A percentile compares a stretch with the other conserved stretches of the same genome.
phyloP scores from a whole-genome alignment of 2,888 invertebrate genomes.

The Sinodicranocentrus sp. region DNA sequence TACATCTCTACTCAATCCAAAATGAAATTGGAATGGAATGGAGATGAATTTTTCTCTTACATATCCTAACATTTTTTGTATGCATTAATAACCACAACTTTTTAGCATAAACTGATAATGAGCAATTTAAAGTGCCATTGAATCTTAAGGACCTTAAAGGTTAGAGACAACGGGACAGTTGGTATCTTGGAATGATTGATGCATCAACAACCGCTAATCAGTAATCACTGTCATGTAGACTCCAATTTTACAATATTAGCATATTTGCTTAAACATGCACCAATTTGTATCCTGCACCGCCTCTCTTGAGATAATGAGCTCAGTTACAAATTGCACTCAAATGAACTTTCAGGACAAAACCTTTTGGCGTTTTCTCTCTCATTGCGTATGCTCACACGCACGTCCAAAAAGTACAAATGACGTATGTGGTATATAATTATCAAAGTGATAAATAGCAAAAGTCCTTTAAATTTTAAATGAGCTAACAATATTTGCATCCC shows the following conservation, averaged over 20 bases:
- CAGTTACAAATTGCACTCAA: background rate
- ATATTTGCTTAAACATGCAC: background rate
- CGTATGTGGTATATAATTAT: slow-evolving; percentile 48
- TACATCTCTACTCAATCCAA: background rate
- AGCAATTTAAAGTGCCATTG: background rate
- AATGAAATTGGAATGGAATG: background rate
- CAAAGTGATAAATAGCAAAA: slow-evolving; percentile 24
- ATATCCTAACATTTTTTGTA: too few relatives aligned
- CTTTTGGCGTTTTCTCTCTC: background rate
- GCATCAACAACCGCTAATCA: slow-evolving; percentile 47
- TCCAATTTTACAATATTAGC: background rate
- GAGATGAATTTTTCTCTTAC: background rate
- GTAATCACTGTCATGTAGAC: slow-evolving; percentile 1
- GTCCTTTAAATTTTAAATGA: slow-evolving; percentile 37
- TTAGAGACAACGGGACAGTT: background rate
- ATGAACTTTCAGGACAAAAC: background rate
- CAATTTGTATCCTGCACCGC: background rate
- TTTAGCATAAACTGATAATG: background rate
- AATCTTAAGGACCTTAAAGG: too few relatives aligned
- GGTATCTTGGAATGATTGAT: slow-evolving; percentile 37
- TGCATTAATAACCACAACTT: too few relatives aligned
- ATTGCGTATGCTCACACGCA: background rate
- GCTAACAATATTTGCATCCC: background rate
- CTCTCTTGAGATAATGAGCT: background rate
- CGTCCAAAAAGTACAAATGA: background rate